Evolutionary conservation across 1,140 invertebrate genomes (phyloP).

Genomic region (Aphelenchoides besseyi): DNA sequence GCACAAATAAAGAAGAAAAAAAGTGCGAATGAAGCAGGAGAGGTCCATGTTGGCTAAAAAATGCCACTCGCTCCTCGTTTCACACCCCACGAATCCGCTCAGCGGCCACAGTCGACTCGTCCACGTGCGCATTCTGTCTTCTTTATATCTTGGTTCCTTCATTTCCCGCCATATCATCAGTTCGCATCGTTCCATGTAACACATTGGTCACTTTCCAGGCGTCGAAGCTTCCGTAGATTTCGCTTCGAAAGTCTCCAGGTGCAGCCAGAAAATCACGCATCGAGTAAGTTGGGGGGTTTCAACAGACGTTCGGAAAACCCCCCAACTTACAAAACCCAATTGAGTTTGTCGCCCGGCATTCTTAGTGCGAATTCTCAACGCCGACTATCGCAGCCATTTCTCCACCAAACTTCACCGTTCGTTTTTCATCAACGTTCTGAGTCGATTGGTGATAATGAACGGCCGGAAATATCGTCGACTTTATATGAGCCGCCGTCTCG

Average conservation of each 20-base stretch:
- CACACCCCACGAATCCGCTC: background rate
- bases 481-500: background rate
- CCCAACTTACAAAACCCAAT: background rate
- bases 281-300: too few species aligned
- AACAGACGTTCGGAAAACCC: too few species aligned
- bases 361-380: background rate
- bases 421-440: background rate
- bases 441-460: background rate
- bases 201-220: too few species aligned
- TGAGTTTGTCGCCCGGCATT: background rate
- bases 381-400: background rate
- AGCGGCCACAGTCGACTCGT: background rate
- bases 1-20: background rate
- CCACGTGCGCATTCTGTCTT: background rate
- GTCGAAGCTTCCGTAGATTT: too few species aligned
- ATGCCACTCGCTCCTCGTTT: background rate
- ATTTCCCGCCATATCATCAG: too few species aligned
- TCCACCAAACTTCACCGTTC: background rate
- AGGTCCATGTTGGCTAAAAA: background rate
- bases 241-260: too few species aligned
- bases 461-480: background rate
- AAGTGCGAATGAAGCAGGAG: slow-evolving; percentile 2
- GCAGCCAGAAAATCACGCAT: too few species aligned
- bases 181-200: too few species aligned
- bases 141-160: background rate